Evolutionary conservation across 1,140 invertebrate species (phyloP).

Genomic region (Portunus trituberculatus): DNA sequence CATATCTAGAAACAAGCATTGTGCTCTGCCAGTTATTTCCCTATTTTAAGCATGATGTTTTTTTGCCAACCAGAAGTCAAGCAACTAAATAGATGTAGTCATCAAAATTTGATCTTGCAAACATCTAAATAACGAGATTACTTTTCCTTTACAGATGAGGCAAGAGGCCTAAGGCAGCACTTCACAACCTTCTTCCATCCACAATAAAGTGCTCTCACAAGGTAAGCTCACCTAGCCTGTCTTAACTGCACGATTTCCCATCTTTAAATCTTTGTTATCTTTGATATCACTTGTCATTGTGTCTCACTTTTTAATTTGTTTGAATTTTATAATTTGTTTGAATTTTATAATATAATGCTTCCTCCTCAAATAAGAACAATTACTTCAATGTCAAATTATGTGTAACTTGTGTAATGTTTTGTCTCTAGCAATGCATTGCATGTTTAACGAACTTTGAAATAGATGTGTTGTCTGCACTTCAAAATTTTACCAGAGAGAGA

Average conservation of each 20-base stretch:
- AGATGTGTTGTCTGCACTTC: no score
- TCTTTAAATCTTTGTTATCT: neutral
- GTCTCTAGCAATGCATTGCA: neutral
- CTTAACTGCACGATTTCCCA: neutral
- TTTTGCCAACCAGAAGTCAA: neutral
- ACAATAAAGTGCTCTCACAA: neutral
- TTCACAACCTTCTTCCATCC: neutral
- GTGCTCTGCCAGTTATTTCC: neutral
- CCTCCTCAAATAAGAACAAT: neutral
- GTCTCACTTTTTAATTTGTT: neutral
- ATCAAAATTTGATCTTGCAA: neutral
- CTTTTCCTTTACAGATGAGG: neutral
- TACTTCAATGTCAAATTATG: neutral
- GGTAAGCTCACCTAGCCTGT: neutral
- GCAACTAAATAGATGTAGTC: neutral
- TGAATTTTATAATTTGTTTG: neutral
- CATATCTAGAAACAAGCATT: neutral
- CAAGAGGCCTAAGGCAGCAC: slow-evolving; percentile 16
- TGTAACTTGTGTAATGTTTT: neutral
- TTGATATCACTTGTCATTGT: neutral
- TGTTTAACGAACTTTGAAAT: no score
- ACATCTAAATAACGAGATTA: neutral
- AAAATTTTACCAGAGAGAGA: no score
- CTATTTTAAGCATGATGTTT: neutral
- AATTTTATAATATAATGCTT: neutral